These are phyloP conservation scores for Notodonta ziczac DNA, from an alignment of 2,888 invertebrate genomes.

Conservation along the genomic window DNA sequence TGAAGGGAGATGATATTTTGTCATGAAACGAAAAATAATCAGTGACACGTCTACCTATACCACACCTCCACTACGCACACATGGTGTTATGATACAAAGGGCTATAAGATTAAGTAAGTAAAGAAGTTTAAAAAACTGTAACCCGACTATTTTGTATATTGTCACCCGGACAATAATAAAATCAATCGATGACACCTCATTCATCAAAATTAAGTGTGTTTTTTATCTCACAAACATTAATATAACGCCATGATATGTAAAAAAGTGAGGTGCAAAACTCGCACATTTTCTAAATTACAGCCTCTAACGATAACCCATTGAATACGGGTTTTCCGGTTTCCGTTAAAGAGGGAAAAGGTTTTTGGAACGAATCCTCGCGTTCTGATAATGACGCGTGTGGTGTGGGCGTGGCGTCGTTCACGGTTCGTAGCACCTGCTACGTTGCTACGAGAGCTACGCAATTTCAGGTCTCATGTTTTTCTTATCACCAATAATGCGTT, in stretches of 20 bases:
- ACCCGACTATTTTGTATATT: too few relatives aligned
- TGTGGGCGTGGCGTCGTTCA: constrained; percentile 25
- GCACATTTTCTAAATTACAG: constrained; percentile 39
- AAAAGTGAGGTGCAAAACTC: constrained; percentile 33
- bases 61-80: too few relatives aligned
- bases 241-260: constrained; percentile 23
- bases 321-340: constrained; percentile 50
- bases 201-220: too few relatives aligned
- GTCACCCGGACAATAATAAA: too few relatives aligned
- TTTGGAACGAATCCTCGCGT: constrained; percentile 39
- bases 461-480: constrained; percentile 35
- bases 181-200: too few relatives aligned
- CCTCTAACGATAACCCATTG: constrained; percentile 46
- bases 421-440: constrained; percentile 51
- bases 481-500: constrained; percentile 27
- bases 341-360: constrained; percentile 43
- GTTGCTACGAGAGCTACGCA: constrained; percentile 38
- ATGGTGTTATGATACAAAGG: too few relatives aligned
- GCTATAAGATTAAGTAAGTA: too few relatives aligned
- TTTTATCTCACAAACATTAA: constrained; percentile 15
- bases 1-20: too few relatives aligned
- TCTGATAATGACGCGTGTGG: constrained; percentile 44
- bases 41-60: too few relatives aligned
- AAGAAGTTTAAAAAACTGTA: too few relatives aligned
- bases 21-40: too few relatives aligned